Evolutionary conservation across 2,797 vertebrate genomes (phyloP).

Genomic region (Coregonus ussuriensis): DNA sequence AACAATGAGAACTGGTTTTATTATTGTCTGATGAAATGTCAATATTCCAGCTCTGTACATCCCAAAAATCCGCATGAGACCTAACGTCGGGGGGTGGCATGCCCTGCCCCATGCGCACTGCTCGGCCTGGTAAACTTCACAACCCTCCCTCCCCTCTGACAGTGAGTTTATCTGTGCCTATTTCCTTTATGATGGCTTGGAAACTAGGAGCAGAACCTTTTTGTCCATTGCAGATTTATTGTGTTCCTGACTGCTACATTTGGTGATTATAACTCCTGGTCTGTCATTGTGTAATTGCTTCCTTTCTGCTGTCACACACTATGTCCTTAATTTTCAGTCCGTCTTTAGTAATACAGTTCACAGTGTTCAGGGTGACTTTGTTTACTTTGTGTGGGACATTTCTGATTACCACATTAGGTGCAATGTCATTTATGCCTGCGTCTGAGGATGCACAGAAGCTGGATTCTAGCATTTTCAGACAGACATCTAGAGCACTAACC

Average conservation of each 20-base stretch:
- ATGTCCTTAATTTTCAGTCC: not conserved
- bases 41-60: not conserved
- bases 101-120: not conserved
- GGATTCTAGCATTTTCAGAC: not conserved
- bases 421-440: not conserved
- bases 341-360: not conserved
- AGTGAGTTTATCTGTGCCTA: not conserved
- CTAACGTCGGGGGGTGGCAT: not conserved
- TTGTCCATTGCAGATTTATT: not conserved
- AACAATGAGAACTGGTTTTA: not conserved
- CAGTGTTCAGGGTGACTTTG: conserved; percentile 4
- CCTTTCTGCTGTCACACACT: conserved; percentile 4
- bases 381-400: conserved; percentile 3
- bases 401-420: not conserved
- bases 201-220: not conserved
- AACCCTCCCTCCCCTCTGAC: not conserved
- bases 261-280: conserved; percentile 7
- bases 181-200: not conserved
- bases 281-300: not conserved
- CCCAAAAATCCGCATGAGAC: not conserved
- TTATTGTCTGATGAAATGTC: not conserved
- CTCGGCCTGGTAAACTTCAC: not conserved
- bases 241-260: conserved; percentile 3
- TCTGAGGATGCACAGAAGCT: too few species aligned
- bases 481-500: not conserved